Evolutionary conservation across 2,797 vertebrate genomes (phyloP).

Genomic region (Chelonia mydas): DNA sequence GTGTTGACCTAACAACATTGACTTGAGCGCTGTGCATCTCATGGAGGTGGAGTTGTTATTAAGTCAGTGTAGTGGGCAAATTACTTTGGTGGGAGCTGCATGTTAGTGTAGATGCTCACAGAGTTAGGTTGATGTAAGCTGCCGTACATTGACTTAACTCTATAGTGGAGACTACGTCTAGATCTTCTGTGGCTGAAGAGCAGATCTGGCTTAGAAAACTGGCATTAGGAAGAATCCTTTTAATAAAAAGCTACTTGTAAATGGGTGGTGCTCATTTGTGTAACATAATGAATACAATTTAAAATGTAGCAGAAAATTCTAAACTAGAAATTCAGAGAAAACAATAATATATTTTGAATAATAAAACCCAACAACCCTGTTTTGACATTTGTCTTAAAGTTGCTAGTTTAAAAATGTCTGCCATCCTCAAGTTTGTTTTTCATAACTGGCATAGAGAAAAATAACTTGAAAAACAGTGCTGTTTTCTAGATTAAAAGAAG

Average conservation of each 20-base stretch:
- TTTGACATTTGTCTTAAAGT: background rate
- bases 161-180: too few species aligned
- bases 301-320: conserved; percentile 14
- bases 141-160: too few species aligned
- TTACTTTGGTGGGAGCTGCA: too few species aligned
- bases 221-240: background rate
- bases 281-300: background rate
- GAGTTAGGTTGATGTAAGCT: too few species aligned
- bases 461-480: conserved; percentile 26
- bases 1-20: too few species aligned
- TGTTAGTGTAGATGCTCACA: too few species aligned
- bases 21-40: too few species aligned
- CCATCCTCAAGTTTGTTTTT: conserved; percentile 22
- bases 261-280: background rate
- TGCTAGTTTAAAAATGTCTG: conserved; percentile 16
- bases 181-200: background rate
- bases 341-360: conserved; percentile 18
- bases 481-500: conserved; percentile 18
- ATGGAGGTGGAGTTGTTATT: too few species aligned
- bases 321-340: conserved; percentile 4
- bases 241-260: background rate
- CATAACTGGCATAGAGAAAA: conserved; percentile 29
- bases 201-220: background rate
- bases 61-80: too few species aligned
- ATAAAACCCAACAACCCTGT: background rate